Evolutionary conservation across 1,140 invertebrate genomes (phyloP).

Genomic region (Oryzaephilus surinamensis): DNA sequence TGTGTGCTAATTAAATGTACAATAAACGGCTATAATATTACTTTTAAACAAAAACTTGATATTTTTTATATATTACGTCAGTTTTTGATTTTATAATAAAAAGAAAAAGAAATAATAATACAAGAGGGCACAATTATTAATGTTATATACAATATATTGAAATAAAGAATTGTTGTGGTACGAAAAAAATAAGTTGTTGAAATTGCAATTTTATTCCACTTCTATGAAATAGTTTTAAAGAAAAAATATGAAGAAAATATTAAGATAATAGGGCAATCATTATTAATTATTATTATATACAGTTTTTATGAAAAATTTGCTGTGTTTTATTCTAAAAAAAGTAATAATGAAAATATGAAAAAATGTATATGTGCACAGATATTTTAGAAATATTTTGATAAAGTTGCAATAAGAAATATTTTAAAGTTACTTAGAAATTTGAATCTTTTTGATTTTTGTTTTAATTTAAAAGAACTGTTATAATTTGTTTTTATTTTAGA

Average conservation of each 20-base stretch:
- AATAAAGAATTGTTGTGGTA: conserved; percentile 28
- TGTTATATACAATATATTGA: conserved; percentile 25
- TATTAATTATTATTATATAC: conserved; percentile 31
- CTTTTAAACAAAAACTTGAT: no score
- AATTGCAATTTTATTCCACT: conserved; percentile 29
- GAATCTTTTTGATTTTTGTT: conserved; percentile 13
- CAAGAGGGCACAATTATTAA: conserved; percentile 34
- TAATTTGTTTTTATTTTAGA: no score
- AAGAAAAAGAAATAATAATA: conserved; percentile 21
- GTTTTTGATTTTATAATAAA: no score
- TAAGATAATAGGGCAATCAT: conserved; percentile 30
- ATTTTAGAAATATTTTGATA: conserved; percentile 37
- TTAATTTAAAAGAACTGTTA: no score
- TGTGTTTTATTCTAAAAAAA: conserved; percentile 37
- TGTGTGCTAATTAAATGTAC: no score
- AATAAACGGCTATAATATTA: no score
- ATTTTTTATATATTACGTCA: no score
- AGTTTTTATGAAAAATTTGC: conserved; percentile 32
- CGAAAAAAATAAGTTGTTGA: conserved; percentile 26
- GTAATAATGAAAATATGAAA: no score
- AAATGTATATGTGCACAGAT: conserved; percentile 32
- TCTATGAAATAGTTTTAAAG: conserved; percentile 8
- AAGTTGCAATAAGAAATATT: conserved; percentile 33
- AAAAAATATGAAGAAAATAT: conserved; percentile 15
- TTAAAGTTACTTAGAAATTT: conserved; percentile 16